Evolutionary conservation across 2,113 vertebrate species (phyloP).

Genomic region (Nothobranchius kuhntae): DNA sequence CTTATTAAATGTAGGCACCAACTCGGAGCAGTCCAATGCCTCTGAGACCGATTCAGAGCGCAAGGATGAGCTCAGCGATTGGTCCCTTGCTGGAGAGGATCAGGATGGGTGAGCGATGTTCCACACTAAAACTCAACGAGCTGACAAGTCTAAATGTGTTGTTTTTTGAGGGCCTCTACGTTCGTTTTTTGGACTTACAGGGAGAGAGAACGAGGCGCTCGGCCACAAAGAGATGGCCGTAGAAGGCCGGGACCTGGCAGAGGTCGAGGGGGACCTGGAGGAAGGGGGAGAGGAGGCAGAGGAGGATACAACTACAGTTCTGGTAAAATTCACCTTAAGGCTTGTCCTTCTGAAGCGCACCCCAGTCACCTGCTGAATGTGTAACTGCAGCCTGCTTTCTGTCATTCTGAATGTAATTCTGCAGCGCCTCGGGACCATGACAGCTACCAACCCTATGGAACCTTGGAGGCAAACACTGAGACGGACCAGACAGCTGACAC

Average conservation of each 20-base stretch:
- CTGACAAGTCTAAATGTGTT: not conserved
- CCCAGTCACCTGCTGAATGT: not conserved
- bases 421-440: constrained; percentile 88
- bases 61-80: constrained; percentile 95
- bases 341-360: not conserved
- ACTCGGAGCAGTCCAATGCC: constrained; percentile 95
- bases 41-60: constrained; percentile 98
- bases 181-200: constrained; percentile 39
- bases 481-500: constrained; percentile 97
- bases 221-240: constrained; percentile 88
- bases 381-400: not conserved
- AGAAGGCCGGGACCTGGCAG: constrained; percentile 85
- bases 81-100: constrained; percentile 93
- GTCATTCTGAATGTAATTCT: not conserved
- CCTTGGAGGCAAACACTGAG: constrained; percentile 90
- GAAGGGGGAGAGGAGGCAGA: constrained; percentile 88
- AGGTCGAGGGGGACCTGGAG: constrained; percentile 85
- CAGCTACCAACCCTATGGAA: constrained; percentile 86
- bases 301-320: constrained; percentile 88
- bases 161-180: not conserved
- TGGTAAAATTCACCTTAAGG: constrained; percentile 74
- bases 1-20: constrained; percentile 83
- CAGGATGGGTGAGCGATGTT: constrained; percentile 68
- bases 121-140: not conserved
- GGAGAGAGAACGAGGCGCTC: constrained; percentile 85